Percentiles rank a stretch among this genome's conserved stretches.
Evolutionary conservation across 2,888 invertebrate species (phyloP).

Genomic region (Scrobipalpa atriplicella): DNA sequence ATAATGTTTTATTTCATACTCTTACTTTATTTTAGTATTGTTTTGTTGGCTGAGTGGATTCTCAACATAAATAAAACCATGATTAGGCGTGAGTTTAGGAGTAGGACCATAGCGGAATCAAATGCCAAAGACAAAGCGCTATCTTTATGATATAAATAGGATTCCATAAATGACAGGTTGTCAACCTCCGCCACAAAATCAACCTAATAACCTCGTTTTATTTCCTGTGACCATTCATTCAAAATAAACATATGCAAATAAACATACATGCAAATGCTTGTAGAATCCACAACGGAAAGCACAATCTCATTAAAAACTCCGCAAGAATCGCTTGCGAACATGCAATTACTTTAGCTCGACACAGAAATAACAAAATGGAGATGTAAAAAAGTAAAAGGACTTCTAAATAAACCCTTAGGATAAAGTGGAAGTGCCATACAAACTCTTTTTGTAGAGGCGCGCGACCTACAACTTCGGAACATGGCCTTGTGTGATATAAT

Average conservation of each 20-base stretch:
- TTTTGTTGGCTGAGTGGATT: no score
- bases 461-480: slow-evolving; percentile 12
- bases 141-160: no score
- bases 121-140: no score
- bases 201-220: no score
- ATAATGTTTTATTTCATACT: not conserved
- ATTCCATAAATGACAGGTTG: no score
- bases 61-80: no score
- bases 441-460: slow-evolving; percentile 31
- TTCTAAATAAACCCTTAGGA: slow-evolving; percentile 31
- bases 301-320: slow-evolving; percentile 27
- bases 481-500: slow-evolving; percentile 16
- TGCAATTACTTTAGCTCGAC: slow-evolving; percentile 34
- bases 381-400: slow-evolving; percentile 29
- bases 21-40: no score
- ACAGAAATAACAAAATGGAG: slow-evolving; percentile 32
- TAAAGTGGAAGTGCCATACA: slow-evolving; percentile 29
- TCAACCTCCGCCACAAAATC: no score
- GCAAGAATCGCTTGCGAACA: slow-evolving; percentile 32
- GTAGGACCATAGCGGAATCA: no score
- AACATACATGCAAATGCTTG: not conserved
- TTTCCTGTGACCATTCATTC: no score
- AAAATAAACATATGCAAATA: no score
- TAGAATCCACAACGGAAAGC: not conserved
- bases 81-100: no score